Evolutionary conservation across 2,888 invertebrate genomes (phyloP).

Genomic region (Sepiola atlantica): DNA sequence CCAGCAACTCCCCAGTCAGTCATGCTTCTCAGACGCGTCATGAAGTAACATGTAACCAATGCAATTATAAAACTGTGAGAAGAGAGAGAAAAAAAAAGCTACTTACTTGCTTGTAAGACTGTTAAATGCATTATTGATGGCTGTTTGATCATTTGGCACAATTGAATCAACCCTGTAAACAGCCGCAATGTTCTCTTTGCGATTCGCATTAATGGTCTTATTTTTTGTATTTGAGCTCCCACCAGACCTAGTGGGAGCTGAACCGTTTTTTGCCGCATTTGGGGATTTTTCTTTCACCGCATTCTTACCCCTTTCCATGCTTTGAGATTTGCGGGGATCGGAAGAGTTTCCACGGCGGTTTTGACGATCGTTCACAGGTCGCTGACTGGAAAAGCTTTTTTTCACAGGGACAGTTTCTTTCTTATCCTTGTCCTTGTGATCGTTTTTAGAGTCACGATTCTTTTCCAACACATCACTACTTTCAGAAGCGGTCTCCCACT

Average conservation of each 20-base stretch:
- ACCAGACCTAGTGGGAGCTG: slow-evolving; percentile 66
- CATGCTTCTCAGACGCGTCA: too few relatives aligned
- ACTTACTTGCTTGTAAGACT: slow-evolving; percentile 67
- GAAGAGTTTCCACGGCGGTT: slow-evolving; percentile 60
- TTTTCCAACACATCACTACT: slow-evolving; percentile 80
- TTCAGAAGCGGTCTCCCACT: slow-evolving; percentile 88
- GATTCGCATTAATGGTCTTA: slow-evolving; percentile 60
- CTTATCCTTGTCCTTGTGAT: slow-evolving; percentile 59
- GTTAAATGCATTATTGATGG: slow-evolving; percentile 77
- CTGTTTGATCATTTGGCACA: slow-evolving; percentile 77
- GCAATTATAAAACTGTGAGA: background rate
- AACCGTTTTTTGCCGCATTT: slow-evolving; percentile 69
- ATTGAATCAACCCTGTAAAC: slow-evolving; percentile 78
- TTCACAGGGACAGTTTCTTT: slow-evolving; percentile 61
- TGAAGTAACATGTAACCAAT: too few relatives aligned
- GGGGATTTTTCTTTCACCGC: slow-evolving; percentile 68
- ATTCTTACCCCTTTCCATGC: slow-evolving; percentile 59
- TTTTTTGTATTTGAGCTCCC: slow-evolving; percentile 58
- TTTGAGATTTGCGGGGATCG: slow-evolving; percentile 54
- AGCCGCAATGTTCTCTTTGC: slow-evolving; percentile 68
- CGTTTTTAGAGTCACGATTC: slow-evolving; percentile 67
- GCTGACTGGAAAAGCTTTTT: slow-evolving; percentile 74
- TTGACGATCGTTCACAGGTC: slow-evolving; percentile 72
- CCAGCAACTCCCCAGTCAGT: too few relatives aligned
- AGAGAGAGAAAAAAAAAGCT: background rate